Conservation (phyloP, 2,888 invertebrate genomes). For the Ophion ellenae region DNA sequence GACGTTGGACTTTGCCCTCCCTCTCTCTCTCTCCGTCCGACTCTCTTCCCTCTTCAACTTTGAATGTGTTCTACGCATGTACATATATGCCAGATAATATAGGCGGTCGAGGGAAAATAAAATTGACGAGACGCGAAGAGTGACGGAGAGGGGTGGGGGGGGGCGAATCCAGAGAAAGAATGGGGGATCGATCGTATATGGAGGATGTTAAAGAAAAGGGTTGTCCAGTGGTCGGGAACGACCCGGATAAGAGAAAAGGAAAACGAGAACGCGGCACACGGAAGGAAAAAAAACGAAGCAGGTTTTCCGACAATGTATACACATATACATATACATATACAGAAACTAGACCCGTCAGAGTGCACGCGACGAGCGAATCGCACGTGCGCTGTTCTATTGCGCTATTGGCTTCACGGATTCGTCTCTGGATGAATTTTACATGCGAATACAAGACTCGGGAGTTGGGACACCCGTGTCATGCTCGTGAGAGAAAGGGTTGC, state of each 20-base stretch:
- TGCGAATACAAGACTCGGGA: conserved; percentile 66
- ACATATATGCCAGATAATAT: conserved; percentile 77
- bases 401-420: conserved; percentile 66
- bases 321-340: neutral
- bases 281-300: conserved; percentile 11
- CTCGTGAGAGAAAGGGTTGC: neutral
- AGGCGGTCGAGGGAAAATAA: conserved; percentile 76
- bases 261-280: conserved; percentile 51
- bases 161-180: conserved; percentile 67
- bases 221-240: conserved; percentile 66
- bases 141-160: conserved; percentile 43
- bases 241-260: conserved; percentile 59
- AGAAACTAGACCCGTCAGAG: conserved; percentile 56
- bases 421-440: conserved; percentile 75
- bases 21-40: conserved; percentile 28
- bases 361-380: conserved; percentile 69
- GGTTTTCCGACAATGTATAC: conserved; percentile 13
- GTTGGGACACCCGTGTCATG: conserved; percentile 17
- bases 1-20: conserved; percentile 71
- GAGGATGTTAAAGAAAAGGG: conserved; percentile 73
- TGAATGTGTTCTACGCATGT: conserved; percentile 69
- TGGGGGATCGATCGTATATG: conserved; percentile 63
- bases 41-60: conserved; percentile 7
- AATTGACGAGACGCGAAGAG: conserved; percentile 65
- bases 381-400: conserved; percentile 68